Evolutionary conservation across 1,140 invertebrate species (phyloP).

Genomic region (Lanistes nyassanus): DNA sequence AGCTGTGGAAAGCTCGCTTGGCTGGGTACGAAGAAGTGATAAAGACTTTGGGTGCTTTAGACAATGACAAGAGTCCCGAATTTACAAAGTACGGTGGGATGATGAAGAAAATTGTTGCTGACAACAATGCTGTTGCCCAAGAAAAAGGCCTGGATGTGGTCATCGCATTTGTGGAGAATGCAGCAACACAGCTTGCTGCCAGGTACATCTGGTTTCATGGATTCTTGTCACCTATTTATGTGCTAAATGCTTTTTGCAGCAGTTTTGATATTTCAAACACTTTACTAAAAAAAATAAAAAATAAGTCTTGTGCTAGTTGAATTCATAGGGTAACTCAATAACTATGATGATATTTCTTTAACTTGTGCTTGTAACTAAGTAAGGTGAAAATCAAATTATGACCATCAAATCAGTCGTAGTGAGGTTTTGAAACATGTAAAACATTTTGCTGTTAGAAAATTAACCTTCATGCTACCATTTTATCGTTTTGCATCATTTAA

Average conservation of each 20-base stretch:
- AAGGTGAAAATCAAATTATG: too few relatives aligned
- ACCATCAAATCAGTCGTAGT: too few relatives aligned
- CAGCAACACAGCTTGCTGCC: slow-evolving; percentile 64
- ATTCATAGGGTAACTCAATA: too few relatives aligned
- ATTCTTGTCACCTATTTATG: slow-evolving; percentile 2
- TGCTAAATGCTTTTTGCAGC: too few relatives aligned
- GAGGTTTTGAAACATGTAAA: too few relatives aligned
- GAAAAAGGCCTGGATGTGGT: slow-evolving; percentile 95
- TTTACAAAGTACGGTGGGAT: slow-evolving; percentile 90
- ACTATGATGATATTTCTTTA: too few relatives aligned
- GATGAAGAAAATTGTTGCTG: slow-evolving; percentile 95
- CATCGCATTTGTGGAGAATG: slow-evolving; percentile 90
- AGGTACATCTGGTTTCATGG: slow-evolving; percentile 69
- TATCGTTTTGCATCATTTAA: too few relatives aligned
- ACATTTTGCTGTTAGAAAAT: too few relatives aligned
- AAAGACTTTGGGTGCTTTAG: slow-evolving; percentile 79
- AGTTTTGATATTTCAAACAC: too few relatives aligned
- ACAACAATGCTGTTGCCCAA: slow-evolving; percentile 94
- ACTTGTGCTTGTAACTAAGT: too few relatives aligned
- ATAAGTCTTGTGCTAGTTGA: too few relatives aligned
- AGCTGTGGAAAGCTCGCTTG: slow-evolving; percentile 92
- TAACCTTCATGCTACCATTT: too few relatives aligned
- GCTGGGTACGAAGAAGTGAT: slow-evolving; percentile 93
- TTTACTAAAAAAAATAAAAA: not conserved
- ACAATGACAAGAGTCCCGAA: slow-evolving; percentile 91